These are phyloP conservation scores for Endotricha flammealis DNA, from an alignment of 2,888 invertebrate genomes.

Conservation along the genomic window DNA sequence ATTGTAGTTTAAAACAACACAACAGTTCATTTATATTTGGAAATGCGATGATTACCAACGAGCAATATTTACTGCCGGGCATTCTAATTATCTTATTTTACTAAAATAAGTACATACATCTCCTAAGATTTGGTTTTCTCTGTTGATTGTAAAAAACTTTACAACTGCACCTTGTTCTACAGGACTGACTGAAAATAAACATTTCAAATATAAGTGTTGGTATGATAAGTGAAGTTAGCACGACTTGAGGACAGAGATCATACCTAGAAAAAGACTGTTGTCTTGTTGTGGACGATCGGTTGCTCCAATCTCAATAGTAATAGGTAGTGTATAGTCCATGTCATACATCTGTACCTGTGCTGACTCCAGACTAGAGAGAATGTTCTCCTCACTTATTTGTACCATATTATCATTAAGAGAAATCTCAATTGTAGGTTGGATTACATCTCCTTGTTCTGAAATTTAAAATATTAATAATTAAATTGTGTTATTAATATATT, in stretches of 20 bases:
- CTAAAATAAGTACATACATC: slow-evolving; percentile 45
- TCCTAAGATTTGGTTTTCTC: slow-evolving; percentile 60
- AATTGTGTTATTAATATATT: too few relatives aligned
- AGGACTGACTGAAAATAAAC: slow-evolving; percentile 52
- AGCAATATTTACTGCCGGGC: too few relatives aligned
- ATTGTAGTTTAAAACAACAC: too few relatives aligned
- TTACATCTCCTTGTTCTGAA: slow-evolving; percentile 46
- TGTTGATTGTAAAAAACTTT: slow-evolving; percentile 60
- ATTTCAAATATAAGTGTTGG: slow-evolving; percentile 3
- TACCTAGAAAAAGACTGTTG: slow-evolving; percentile 57
- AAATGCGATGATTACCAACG: too few relatives aligned
- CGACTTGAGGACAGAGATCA: too few relatives aligned
- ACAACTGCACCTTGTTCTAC: slow-evolving; percentile 54
- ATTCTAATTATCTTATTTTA: background rate
- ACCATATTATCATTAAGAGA: slow-evolving; percentile 45
- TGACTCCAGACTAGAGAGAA: slow-evolving; percentile 56
- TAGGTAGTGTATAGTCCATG: slow-evolving; percentile 55
- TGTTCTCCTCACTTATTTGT: slow-evolving; percentile 63
- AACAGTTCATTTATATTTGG: too few relatives aligned
- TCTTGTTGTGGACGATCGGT: slow-evolving; percentile 59
- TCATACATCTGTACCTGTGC: slow-evolving; percentile 55
- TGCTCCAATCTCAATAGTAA: slow-evolving; percentile 65
- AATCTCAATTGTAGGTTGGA: slow-evolving; percentile 41
- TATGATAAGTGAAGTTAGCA: too few relatives aligned
- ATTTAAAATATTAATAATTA: too few relatives aligned